A percentile compares a stretch with the other conserved stretches of the same genome.
These are phyloP conservation scores for Watsonalla binaria DNA, from an alignment of 2,888 invertebrate species.

Conservation along the genomic window DNA sequence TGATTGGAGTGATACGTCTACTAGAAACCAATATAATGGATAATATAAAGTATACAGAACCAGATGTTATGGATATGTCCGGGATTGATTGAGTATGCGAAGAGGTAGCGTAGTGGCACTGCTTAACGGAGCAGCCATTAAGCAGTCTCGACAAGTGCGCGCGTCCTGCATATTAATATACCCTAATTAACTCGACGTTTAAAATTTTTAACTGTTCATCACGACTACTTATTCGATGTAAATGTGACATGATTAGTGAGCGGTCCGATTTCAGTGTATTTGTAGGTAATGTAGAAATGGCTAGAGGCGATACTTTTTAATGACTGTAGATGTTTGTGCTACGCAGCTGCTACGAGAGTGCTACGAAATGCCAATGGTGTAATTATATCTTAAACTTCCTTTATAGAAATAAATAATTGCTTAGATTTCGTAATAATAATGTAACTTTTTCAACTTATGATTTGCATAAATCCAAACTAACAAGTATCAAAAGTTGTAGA, in stretches of 20 bases:
- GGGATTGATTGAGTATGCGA: slow-evolving; percentile 13
- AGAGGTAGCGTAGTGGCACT: slow-evolving; percentile 19
- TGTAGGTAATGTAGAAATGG: not conserved
- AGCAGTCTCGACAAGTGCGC: slow-evolving; percentile 38
- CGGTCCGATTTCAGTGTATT: slow-evolving; percentile 17
- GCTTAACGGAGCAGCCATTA: no score
- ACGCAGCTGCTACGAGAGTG: slow-evolving; percentile 50
- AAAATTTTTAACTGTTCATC: slow-evolving; percentile 40
- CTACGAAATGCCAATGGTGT: slow-evolving; percentile 17
- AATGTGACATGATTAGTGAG: slow-evolving; percentile 37
- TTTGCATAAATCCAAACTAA: not conserved
- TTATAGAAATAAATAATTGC: not conserved
- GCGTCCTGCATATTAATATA: slow-evolving; percentile 50
- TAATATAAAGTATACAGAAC: slow-evolving; percentile 10
- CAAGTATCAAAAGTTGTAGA: not conserved
- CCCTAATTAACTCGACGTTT: slow-evolving; percentile 46
- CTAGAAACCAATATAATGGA: slow-evolving; percentile 12
- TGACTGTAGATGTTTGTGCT: slow-evolving; percentile 26
- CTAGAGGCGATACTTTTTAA: not conserved
- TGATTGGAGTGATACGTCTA: no score
- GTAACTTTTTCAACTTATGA: not conserved
- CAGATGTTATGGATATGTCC: not conserved
- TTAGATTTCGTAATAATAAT: not conserved
- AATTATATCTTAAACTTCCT: not conserved
- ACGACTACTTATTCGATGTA: slow-evolving; percentile 37